These are phyloP conservation scores for Sialia sialis DNA, from an alignment of 2,113 vertebrate genomes.

Conservation along the genomic window DNA sequence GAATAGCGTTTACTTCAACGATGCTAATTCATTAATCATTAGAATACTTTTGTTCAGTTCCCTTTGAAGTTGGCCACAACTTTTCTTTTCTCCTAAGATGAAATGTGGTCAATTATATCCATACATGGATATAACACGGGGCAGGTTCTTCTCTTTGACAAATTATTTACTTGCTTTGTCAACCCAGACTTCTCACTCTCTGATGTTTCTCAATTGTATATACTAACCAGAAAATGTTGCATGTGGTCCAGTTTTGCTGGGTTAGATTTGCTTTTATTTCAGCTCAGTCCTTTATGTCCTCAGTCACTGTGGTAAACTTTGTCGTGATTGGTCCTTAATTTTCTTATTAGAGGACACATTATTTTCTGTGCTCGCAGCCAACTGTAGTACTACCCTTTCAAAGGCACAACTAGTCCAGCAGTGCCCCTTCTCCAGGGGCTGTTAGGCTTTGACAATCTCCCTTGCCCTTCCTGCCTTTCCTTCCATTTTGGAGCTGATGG, in stretches of 20 bases:
- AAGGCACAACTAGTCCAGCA: not conserved
- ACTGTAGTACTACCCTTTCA: not conserved
- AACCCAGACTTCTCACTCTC: not conserved
- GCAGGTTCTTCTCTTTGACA: conserved; percentile 39
- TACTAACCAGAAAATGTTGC: conserved; percentile 29
- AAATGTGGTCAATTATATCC: conserved; percentile 61
- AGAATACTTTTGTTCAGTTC: conserved; percentile 46
- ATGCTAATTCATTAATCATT: conserved; percentile 71
- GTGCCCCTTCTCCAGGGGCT: not conserved
- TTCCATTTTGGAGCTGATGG: not conserved
- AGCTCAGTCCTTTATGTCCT: not conserved
- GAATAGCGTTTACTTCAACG: conserved; percentile 56
- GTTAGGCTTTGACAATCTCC: not conserved
- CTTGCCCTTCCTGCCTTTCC: not conserved
- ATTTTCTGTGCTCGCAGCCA: not conserved
- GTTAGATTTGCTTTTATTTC: not conserved
- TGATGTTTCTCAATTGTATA: conserved; percentile 28
- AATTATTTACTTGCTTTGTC: conserved; percentile 44
- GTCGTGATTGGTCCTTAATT: conserved; percentile 1
- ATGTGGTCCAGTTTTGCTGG: not conserved
- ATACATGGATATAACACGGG: conserved; percentile 42
- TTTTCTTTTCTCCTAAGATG: conserved; percentile 62
- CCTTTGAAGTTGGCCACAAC: conserved; percentile 63
- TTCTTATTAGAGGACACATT: not conserved
- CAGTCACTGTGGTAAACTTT: not conserved